Evolutionary conservation across 2,888 invertebrate species (phyloP), one percentile per base, ranked within the genome.

Genomic region (Eilema depressum): DNA sequence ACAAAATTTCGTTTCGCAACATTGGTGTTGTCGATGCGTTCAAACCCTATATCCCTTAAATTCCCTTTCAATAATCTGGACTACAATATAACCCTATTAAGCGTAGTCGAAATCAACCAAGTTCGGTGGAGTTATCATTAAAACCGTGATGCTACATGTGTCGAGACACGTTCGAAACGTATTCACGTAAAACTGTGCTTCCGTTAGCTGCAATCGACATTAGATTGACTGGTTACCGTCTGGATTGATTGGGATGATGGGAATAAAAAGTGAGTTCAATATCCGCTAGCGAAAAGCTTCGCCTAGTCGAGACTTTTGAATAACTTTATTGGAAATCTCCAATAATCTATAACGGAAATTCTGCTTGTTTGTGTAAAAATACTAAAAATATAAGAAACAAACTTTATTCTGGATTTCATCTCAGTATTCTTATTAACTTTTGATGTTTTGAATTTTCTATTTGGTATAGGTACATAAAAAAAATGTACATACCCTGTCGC

Each of bases 201-300:
- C 75, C 66, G 71, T 66, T 59, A 56, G 66, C 63, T 71, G 73
- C 82, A 75, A 74, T 82, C 78, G 73, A 70, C 70, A 74, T 74
- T 73, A 75, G 80, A 80, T 78, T 79, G 80, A 82, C 75, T 80
- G 73, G 70, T 72, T 75, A 76, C 71, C 61, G 66, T 14, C 64
- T 23, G 47, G 66, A 70, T 69, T 77, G 74, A 80, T 79, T 80
- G 77, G 75, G 73, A 70, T 73, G 73, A 79, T 70, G 66, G 65
- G 73, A 66, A 75, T 74, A 81, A 77, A 80, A 80, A 75, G 63
- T 68, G 56, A 64, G 67, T 74, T 69, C 77, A 82, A 80, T 80
- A 81, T 80, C 82, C 73, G 79, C 23, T 30, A 37, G 69, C 70
- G 66, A 72, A 75, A 70, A 47, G 70, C 74, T 23, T 73, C 65